Base-by-base conservation (phyloP, 2,888 invertebrate genomes). In the Liposcelis brunnea region DNA sequence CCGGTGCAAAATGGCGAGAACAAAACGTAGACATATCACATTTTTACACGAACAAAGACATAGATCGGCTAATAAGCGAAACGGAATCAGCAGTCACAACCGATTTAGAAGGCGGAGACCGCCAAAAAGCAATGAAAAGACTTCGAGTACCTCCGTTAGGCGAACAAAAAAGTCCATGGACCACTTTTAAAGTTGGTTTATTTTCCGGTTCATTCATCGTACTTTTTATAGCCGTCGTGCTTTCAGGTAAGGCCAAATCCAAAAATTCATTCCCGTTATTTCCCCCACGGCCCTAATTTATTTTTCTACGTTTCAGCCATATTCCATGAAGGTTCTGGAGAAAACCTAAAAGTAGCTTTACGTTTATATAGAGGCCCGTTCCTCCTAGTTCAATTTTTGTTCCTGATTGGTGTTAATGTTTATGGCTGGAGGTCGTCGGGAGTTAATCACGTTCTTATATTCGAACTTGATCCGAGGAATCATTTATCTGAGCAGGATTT, bases 111-210 rank as follows among this genome's bases (percentile, higher is more conserved):
- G 76, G 72, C 7, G 87, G 87, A 4, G 81, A 89, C 59, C 66
- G 87, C 42, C 80, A 80, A 56, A 78, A 75, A 54, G 89, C 87
- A 2, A 90, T 89, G 89, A 89, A 89, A 61, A 67, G 85, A 34
- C 64, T 90, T 16, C 63, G 86, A 44, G 87, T 87, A 1, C 89
- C 87, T 1, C 89, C 89, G 2, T 62, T 90, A 19, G 85, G 84
- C 11, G 87, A 87, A 61, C 77, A 81, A 55, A 79, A 82, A 57
- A 78, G 77, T 49, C 80, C 82, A 1, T 81, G 82, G 77, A 83
- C 80, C 2, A 84, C 83, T 1, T 85, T 85, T 56, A 80, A 81
- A 68, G 80, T 80, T 61, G 89, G 89, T 1, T 68, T 89, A 2
- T 87, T 83, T 60, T 76, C 81, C 6, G 89, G 89, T 16, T 77